Conservation (phyloP, 1,140 invertebrate species). For the Subanguina moxae region DNA sequence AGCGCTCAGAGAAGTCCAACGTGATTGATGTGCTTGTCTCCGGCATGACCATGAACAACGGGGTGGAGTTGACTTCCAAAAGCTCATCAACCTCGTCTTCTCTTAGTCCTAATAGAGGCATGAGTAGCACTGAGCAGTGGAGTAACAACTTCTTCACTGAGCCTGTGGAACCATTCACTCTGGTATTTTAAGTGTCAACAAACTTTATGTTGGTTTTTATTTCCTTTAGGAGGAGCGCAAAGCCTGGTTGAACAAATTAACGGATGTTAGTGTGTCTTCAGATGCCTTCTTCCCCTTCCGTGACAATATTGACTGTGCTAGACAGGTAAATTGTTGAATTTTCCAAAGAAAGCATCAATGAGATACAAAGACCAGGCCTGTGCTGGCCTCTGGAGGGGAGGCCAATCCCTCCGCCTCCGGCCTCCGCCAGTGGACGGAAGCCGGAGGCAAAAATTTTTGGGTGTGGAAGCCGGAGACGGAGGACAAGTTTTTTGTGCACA, state of each 20-base stretch:
- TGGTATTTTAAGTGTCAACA: constrained; percentile 22
- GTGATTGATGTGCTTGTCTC: constrained; percentile 91
- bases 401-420: too few species aligned
- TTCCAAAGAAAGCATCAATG: too few species aligned
- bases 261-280: constrained; percentile 84
- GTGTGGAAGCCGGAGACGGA: too few species aligned
- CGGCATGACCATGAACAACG: constrained; percentile 73
- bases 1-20: constrained; percentile 87
- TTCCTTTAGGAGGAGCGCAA: constrained; percentile 66
- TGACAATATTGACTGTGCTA: constrained; percentile 90
- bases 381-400: too few species aligned
- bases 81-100: constrained; percentile 11
- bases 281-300: constrained; percentile 98
- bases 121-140: constrained; percentile 38
- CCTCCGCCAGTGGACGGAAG: too few species aligned
- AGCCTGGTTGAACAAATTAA: constrained; percentile 75
- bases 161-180: constrained; percentile 46
- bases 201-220: constrained; percentile 6
- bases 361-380: too few species aligned
- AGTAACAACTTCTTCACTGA: constrained; percentile 55
- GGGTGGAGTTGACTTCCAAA: constrained; percentile 21
- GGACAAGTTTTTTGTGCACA: too few species aligned
- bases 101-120: not conserved
- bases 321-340: constrained; percentile 42
- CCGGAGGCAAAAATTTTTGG: too few species aligned